Evolutionary conservation across 2,888 invertebrate species (phyloP).

Genomic region (Drosophila mulleri): DNA sequence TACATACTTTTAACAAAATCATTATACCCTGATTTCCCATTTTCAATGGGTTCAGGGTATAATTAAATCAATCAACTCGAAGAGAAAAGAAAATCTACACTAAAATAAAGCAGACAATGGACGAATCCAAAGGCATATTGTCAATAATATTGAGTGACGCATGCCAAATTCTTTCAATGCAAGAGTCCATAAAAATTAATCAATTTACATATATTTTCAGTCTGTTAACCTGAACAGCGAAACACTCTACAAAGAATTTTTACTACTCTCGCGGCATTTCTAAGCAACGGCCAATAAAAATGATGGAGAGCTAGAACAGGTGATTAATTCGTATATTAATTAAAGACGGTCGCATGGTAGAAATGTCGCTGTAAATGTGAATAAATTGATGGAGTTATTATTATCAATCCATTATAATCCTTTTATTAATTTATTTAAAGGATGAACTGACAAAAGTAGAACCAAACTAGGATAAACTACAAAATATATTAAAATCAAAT

Average conservation of each 20-base stretch:
- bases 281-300: constrained; percentile 3
- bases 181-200: constrained; percentile 39
- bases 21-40: too few relatives aligned
- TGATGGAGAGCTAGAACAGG: constrained; percentile 11
- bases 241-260: neutral
- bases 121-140: constrained; percentile 22
- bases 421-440: too few relatives aligned
- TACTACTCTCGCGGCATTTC: constrained; percentile 7
- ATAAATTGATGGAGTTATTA: too few relatives aligned
- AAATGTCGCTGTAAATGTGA: neutral
- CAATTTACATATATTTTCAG: constrained; percentile 50
- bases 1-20: too few relatives aligned
- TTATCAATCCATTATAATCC: too few relatives aligned
- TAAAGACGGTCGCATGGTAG: neutral
- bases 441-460: too few relatives aligned
- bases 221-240: neutral
- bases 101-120: constrained; percentile 35
- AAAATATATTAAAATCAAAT: too few relatives aligned
- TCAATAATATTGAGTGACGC: constrained; percentile 36
- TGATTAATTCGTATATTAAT: neutral
- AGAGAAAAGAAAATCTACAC: constrained; percentile 46
- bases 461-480: too few relatives aligned
- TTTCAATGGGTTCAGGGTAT: too few relatives aligned
- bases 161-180: constrained; percentile 24
- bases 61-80: constrained; percentile 62